Percentiles rank a stretch among this genome's conserved stretches.
These are phyloP conservation scores for Thera britannica DNA, from an alignment of 2,888 invertebrate genomes.

Conservation along the genomic window DNA sequence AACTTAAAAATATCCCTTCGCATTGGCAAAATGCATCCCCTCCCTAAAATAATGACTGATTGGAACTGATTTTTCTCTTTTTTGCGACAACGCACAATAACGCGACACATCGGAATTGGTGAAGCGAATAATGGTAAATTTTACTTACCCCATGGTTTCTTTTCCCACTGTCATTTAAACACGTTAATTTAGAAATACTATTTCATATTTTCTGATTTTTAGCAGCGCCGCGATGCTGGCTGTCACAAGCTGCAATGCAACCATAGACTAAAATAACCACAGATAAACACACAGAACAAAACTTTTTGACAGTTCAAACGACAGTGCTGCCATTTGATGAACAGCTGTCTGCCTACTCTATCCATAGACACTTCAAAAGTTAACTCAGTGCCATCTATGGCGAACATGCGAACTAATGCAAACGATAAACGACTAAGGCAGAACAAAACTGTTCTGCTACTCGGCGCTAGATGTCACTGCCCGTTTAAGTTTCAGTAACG, in stretches of 20 bases:
- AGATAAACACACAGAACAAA: neutral
- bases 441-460: constrained; percentile 10
- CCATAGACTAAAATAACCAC: constrained; percentile 53
- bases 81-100: constrained; percentile 24
- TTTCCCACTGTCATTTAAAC: constrained; percentile 92
- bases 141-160: constrained; percentile 91
- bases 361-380: constrained; percentile 3
- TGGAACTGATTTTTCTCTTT: constrained; percentile 57
- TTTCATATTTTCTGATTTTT: constrained; percentile 69
- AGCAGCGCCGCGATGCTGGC: constrained; percentile 52
- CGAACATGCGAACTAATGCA: neutral
- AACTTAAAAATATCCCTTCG: constrained; percentile 77
- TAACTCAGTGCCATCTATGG: constrained; percentile 10
- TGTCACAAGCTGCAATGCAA: constrained; percentile 64
- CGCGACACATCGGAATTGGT: constrained; percentile 35
- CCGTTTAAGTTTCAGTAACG: neutral
- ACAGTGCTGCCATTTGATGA: constrained; percentile 19
- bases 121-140: constrained; percentile 28
- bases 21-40: constrained; percentile 82
- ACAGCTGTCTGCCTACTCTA: constrained; percentile 4
- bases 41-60: constrained; percentile 78
- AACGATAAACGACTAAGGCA: too few relatives aligned
- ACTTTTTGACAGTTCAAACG: constrained; percentile 5
- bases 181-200: constrained; percentile 70
- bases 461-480: constrained; percentile 19